These are phyloP conservation scores for Cygnus olor DNA, from an alignment of 2,797 vertebrate species.

Conservation along the genomic window DNA sequence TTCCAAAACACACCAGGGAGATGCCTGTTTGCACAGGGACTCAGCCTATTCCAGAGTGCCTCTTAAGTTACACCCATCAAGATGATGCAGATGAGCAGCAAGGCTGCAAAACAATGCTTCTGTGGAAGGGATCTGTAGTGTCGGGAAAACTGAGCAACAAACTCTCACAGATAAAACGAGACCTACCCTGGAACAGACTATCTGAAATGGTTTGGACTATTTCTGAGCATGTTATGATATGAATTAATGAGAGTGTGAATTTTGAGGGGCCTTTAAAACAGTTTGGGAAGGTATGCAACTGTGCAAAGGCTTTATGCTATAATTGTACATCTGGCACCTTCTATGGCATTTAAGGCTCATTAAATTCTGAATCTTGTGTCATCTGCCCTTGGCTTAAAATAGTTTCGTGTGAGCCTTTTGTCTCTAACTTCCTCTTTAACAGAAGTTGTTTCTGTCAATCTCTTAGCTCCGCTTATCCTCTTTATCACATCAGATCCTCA, in stretches of 20 bases:
- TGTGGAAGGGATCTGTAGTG: neutral
- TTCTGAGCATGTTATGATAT: neutral
- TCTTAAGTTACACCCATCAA: neutral
- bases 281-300: slow-evolving; percentile 42
- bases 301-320: slow-evolving; percentile 27
- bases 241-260: neutral
- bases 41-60: neutral
- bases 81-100: neutral
- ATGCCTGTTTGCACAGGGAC: neutral
- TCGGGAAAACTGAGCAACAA: neutral
- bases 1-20: neutral
- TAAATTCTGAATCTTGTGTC: slow-evolving; percentile 77
- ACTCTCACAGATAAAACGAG: neutral
- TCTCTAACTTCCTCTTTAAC: slow-evolving; percentile 58
- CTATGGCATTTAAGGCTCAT: slow-evolving; percentile 81
- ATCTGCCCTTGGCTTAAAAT: slow-evolving; percentile 76
- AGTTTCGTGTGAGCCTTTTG: slow-evolving; percentile 63
- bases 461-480: slow-evolving; percentile 24
- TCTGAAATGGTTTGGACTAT: neutral
- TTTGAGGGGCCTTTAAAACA: slow-evolving; percentile 41
- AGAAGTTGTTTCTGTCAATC: slow-evolving; percentile 62
- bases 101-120: neutral
- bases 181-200: neutral
- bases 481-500: neutral
- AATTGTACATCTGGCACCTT: slow-evolving; percentile 53